Base-by-base conservation (phyloP, 2,888 invertebrate species). In the Drosophila nigritarsus region DNA sequence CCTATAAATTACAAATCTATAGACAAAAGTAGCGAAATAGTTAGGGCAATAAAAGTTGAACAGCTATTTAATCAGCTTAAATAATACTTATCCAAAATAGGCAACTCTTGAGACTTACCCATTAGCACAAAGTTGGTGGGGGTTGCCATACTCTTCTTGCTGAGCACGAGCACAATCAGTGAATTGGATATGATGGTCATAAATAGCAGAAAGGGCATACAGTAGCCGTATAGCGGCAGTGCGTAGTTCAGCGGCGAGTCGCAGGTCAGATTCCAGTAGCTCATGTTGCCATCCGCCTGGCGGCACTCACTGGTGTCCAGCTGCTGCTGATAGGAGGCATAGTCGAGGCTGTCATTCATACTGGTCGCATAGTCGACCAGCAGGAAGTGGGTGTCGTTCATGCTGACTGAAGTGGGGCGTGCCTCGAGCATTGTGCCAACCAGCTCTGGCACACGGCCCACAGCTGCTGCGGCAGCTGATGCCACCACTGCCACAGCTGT, bases 101-200 rank as follows among this genome's bases (percentile, higher is more conserved):
- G 8, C 4, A 15, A n/a, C n/a, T n/a, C 3, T n/a, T 18, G 34
- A 24, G 4, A 92, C 93, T 92, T 77, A 93, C 93, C 97, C 95
- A 98, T 96, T 3, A 98, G 95, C 1, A 98, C 97, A n/a, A 96
- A 95, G 93, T 98, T 98, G 7, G 98, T 98, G 0, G 98, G 98
- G 0, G 97, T 97, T 45, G 92, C 91, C 98, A 99, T 98, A 93
- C 98, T 98, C 40, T 96, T 95, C 81, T 97, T 97, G 67, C 97
- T 96, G 38, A 99, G 94, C 0, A 99, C 98, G 40, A 98, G 95
- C 18, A 98, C 98, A 77, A 99, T 97, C 11, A 98, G 94, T 0
- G 98, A 96, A 93, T 99, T 99, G 53, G 98, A 97, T 4, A 98
- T 95, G n/a, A 97, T 96, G 0, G 98, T 98, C 34, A 98, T 95